Evolutionary conservation across 1,140 invertebrate species (phyloP), one percentile per base, ranked within the genome.

Genomic region (Phortica variegata): DNA sequence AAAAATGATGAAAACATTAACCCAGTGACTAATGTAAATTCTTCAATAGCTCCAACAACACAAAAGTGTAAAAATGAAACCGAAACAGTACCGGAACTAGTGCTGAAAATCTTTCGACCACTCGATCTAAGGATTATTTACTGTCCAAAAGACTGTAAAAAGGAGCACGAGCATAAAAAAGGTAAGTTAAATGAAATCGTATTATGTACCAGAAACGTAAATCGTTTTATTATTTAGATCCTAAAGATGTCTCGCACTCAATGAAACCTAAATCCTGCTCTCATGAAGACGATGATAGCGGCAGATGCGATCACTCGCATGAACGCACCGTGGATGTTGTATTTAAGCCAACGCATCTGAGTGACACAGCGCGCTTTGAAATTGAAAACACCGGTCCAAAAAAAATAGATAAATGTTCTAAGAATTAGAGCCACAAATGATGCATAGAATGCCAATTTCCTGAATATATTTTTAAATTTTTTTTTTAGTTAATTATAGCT

Each of bases 81-180:
- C 13, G 56, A 56, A 10, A 58, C 57, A 51, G 61, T 73, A 37
- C 61, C 70, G 10, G 49, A 63, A 29, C 50, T 73, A 6, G 57
- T 65, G 8, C 43, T 72, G 1, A 61, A 57, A 43, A 60, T 72
- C 9, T 54, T 56, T 32, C 53, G 61, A 49, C 68, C 62, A 33
- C 52, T 73, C 31, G 62, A 73, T 42, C 38, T 73, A 12, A 60
- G 62, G 34, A 57, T 73, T 31, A 37, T 63, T 18, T 66, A 61
- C 37, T 73, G 70, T 20, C 69, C 61, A 7, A 43, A 44, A 41
- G 33, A 54, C 20, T 73, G 70, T 38, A 52, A 59, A 10, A 39
- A 66, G 42, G 41, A 59, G 10, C 70, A 73, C 39, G 60, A 70
- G 39, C 70, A 73, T 44, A 57, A 61, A 54, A 59, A 29, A 48